Evolutionary conservation across 2,888 invertebrate genomes (phyloP).

Genomic region (Cremastinae sp.): DNA sequence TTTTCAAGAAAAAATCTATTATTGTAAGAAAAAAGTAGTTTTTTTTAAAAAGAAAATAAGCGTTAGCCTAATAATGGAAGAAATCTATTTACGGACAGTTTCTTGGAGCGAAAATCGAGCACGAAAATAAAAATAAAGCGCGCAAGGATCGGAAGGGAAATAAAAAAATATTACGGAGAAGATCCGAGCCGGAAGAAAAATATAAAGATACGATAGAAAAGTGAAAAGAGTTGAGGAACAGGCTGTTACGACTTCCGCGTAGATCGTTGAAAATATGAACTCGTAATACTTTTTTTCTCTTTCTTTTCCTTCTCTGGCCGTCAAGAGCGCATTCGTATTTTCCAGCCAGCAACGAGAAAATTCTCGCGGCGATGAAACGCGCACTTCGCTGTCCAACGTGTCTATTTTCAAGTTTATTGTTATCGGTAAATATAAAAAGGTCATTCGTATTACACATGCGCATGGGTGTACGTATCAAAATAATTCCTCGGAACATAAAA

Average conservation of each 20-base stretch:
- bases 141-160: background rate
- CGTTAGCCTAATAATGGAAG: too few species aligned
- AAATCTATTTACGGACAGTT: background rate
- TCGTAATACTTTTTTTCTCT: constrained; percentile 6
- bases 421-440: constrained; percentile 15
- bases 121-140: constrained; percentile 1
- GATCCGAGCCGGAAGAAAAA: constrained; percentile 3
- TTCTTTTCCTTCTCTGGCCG: background rate
- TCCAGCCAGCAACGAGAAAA: background rate
- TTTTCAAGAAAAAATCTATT: background rate
- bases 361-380: constrained; percentile 3
- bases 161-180: constrained; percentile 1
- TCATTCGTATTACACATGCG: too few species aligned
- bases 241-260: constrained; percentile 11
- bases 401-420: constrained; percentile 9
- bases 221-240: constrained; percentile 8
- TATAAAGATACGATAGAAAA: constrained; percentile 9
- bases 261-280: constrained; percentile 24
- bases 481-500: background rate
- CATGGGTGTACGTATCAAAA: background rate
- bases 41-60: background rate
- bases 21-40: background rate
- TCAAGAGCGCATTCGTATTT: background rate
- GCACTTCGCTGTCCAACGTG: background rate
- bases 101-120: background rate